Base-by-base conservation (phyloP, 1,140 invertebrate genomes). In the Drosophila tristis region DNA sequence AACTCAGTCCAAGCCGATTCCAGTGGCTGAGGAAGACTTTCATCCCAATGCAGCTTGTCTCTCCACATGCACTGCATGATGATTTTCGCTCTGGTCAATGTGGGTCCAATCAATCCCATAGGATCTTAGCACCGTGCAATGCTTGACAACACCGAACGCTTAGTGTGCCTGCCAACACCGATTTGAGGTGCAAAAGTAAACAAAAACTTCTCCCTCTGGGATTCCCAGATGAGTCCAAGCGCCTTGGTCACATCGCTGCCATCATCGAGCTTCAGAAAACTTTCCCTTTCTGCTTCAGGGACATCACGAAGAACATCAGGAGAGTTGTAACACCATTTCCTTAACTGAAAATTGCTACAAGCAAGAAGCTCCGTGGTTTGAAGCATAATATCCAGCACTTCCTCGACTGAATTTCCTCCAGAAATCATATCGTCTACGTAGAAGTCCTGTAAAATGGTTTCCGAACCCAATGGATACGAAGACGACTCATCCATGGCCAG, bases 241-340 rank as follows among this genome's bases (percentile, higher is more conserved):
- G 64, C 53, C 44, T 67, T 67, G 39, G 48, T 59, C 4, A 67
- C 20, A 20, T 20, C n/a, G n/a, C n/a, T n/a, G n/a, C n/a, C n/a
- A n/a, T n/a, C n/a, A n/a, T n/a, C 20, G 20, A 20, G 20, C 20
- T 20, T 20, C 20, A 20, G 42, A 25, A 31, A 11, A 25, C 16
- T 23, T 42, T 53, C 56, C 6, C 31, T 44, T n/a, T 58, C 55
- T 93, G 91, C 23, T 3, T 3, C 23, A 4, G 23, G 23, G 23
- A 25, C 23, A 4, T 25, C 23, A 25, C 23, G 2, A 25, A 25
- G 23, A 4, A 25, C 23, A 25, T 25, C 23, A 25, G 23, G 3
- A 25, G 23, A 25, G 23, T 72, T 93, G 93, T 0, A 20, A 20
- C 20, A 20, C 20, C 20, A 20, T 20, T 20, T 20, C 1, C 20